phyloP scores from a whole-genome alignment of 1,140 invertebrate genomes.

The Platyura marginata region DNA sequence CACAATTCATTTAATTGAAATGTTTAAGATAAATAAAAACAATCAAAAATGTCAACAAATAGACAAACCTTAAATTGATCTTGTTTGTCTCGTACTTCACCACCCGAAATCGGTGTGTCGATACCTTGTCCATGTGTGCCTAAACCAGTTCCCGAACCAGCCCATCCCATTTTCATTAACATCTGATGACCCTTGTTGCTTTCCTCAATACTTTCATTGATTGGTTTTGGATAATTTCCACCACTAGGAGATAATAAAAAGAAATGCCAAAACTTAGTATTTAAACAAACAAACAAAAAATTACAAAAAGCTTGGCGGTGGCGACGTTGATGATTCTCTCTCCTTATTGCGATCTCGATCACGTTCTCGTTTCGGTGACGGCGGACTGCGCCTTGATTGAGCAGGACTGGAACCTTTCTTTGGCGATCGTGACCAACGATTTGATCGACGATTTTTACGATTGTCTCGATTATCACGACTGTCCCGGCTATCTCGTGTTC shows the following conservation, averaged over 20 bases:
- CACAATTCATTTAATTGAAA: no score
- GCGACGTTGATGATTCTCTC: constrained; percentile 19
- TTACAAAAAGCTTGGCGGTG: constrained; percentile 64
- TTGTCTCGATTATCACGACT: constrained; percentile 8
- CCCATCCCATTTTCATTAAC: constrained; percentile 92
- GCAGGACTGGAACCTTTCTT: constrained; percentile 4
- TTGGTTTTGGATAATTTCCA: constrained; percentile 27
- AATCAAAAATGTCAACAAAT: constrained; percentile 3
- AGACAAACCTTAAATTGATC: constrained; percentile 78
- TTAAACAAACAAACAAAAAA: constrained; percentile 11
- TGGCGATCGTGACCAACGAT: constrained; percentile 17
- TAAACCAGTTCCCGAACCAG: constrained; percentile 58
- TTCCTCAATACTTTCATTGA: constrained; percentile 47
- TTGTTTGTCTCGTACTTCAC: constrained; percentile 72
- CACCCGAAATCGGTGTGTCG: constrained; percentile 80
- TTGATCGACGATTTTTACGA: constrained; percentile 9
- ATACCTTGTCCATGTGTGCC: constrained; percentile 89
- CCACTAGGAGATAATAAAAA: constrained; percentile 8
- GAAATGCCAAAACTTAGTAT: no score
- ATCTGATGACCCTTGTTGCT: constrained; percentile 92
- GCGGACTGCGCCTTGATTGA: constrained; percentile 18
- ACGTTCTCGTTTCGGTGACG: constrained; percentile 12
- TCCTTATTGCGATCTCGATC: constrained; percentile 13
- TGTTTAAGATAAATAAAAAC: no score
- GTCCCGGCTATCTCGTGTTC: constrained; percentile 4